phyloP scores from a whole-genome alignment of 2,113 vertebrate genomes.

The Loxodonta africana region DNA sequence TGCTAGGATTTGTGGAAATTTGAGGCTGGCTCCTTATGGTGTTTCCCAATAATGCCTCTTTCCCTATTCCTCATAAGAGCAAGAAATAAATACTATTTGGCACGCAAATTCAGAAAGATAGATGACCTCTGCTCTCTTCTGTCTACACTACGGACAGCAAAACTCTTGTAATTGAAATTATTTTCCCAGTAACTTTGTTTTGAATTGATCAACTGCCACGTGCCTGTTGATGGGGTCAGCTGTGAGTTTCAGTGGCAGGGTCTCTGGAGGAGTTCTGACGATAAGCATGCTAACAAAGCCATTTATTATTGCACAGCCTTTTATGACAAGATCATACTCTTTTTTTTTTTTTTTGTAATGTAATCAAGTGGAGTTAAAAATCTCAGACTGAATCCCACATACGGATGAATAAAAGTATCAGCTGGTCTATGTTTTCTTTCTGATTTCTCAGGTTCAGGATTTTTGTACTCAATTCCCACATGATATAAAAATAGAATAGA shows the following conservation, averaged over 20 bases:
- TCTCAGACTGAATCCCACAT: not conserved
- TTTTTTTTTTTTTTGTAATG: not conserved
- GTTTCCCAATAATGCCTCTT: not conserved
- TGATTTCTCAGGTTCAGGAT: not conserved
- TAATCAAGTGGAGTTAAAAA: conserved; percentile 52
- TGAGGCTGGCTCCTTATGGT: not conserved
- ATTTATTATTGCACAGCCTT: not conserved
- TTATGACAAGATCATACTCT: not conserved
- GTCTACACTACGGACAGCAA: conserved; percentile 23
- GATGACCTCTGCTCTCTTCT: conserved; percentile 60
- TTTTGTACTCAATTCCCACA: not conserved
- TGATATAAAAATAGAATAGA: conserved; percentile 21
- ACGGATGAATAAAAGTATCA: conserved; percentile 5
- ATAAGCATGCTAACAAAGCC: conserved; percentile 43
- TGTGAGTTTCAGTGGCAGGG: conserved; percentile 7
- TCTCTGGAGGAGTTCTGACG: not conserved
- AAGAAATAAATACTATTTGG: conserved; percentile 55
- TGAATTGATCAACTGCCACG: conserved; percentile 72
- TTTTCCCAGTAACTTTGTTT: conserved; percentile 71
- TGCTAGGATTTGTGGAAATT: not conserved
- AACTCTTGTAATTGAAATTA: conserved; percentile 72
- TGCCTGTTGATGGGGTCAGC: conserved; percentile 56
- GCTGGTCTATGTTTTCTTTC: not conserved
- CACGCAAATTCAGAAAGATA: conserved; percentile 47
- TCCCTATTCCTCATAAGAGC: conserved; percentile 46